Evolutionary conservation across 1,140 invertebrate genomes (phyloP), one percentile per base, ranked within the genome.

Genomic region (Leptinotarsa lineolata): DNA sequence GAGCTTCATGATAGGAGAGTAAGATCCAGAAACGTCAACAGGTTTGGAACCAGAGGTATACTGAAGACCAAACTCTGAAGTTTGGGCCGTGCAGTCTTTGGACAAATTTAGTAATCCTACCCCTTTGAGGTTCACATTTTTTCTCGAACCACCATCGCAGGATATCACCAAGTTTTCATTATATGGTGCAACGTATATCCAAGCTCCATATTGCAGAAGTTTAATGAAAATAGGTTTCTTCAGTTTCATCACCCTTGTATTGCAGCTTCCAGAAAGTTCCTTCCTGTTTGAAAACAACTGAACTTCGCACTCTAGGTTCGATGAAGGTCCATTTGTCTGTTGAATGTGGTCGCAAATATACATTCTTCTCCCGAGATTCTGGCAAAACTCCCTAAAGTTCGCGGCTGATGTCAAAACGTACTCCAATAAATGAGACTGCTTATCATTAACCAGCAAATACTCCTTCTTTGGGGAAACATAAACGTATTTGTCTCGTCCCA

Each of bases 341-440:
- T 46, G 39, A 12, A 68, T 48, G 2, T 68, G 66, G 20, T 68
- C 45, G 45, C 66, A 68, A 68, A 68, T 45, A 68, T 68, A 68
- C 15, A 45, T 20, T n/a, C 4, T 45, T 6, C 3, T 22, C 16
- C 39, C 45, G 44, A 68, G 18, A 45, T 46, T 22, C n/a, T 45
- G 15, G 4, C 66, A 68, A 39, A 46, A 44, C 39, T 48, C 66
- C 6, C 45, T n/a, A 22, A 68, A 68, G 22, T 68, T 46, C 39
- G n/a, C n/a, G 15, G 18, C 20, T 2, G 66, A 68, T 16, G 39
- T 44, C 45, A 68, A 18, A 18, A 46, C 20, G 45, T 68, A 68
- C 45, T 45, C 66, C 48, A 54, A 54, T 13, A 54, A 18, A 21
- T 68, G 66, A 39, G 39, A 6, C 6, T 18, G 18, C 16, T 21